phyloP scores from a whole-genome alignment of 30 jellyfish, hydroid and myxozoan genomes.

The Aurelia aurita complex sp. Pacific region DNA sequence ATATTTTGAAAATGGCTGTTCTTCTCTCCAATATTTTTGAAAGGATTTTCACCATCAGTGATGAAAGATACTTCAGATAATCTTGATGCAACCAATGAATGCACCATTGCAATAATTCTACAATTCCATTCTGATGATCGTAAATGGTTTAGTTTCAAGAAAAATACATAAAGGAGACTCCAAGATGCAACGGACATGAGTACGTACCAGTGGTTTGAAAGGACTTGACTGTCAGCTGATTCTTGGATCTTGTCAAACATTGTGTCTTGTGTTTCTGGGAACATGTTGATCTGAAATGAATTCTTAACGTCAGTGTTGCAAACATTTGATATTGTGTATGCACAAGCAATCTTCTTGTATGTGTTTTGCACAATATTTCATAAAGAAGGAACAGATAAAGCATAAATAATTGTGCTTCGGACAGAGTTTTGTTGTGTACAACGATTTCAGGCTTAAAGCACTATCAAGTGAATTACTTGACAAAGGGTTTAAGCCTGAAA shows the following conservation, averaged over 20 bases:
- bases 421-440: no score
- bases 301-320: no score
- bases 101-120: conserved; percentile 81
- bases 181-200: conserved; percentile 39
- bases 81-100: conserved; percentile 64
- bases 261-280: background rate
- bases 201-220: conserved; percentile 49
- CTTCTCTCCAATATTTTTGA: conserved; percentile 71
- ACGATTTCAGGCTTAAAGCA: no score
- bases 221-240: background rate
- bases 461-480: no score
- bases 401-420: no score
- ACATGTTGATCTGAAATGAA: no score
- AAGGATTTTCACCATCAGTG: conserved; percentile 72
- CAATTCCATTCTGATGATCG: conserved; percentile 77
- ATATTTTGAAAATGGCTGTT: conserved; percentile 55
- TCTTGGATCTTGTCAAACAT: conserved; percentile 3
- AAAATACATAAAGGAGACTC: conserved; percentile 62
- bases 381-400: no score
- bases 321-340: no score
- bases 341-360: no score
- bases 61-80: conserved; percentile 41
- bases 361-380: no score
- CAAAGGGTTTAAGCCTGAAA: no score
- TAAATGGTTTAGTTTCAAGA: background rate